Conservation (phyloP, 2,113 vertebrate species). For the Scalopus aquaticus region DNA sequence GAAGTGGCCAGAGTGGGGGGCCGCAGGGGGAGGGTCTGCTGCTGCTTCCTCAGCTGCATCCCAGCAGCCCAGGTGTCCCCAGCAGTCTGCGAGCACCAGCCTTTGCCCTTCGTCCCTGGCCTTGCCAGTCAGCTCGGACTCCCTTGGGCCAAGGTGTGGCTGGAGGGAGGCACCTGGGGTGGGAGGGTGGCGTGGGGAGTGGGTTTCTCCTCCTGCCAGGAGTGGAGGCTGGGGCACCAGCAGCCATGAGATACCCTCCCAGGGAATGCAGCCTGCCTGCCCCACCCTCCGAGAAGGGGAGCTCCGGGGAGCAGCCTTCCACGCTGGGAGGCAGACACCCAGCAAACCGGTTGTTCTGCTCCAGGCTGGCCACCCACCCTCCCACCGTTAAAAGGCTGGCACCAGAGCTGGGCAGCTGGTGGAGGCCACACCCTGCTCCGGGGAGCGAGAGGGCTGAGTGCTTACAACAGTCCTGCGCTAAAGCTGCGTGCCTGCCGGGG, state of each 20-base stretch:
- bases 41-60: not conserved
- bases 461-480: not conserved
- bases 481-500: no score
- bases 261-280: constrained; percentile 68
- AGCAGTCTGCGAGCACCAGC: not conserved
- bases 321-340: constrained; percentile 17
- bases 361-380: not conserved
- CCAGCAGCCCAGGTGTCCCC: not conserved
- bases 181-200: not conserved
- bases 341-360: constrained; percentile 75
- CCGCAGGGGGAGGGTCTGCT: not conserved
- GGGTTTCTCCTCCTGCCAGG: not conserved
- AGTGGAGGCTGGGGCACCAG: constrained; percentile 51
- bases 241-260: constrained; percentile 75
- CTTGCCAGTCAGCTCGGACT: not conserved
- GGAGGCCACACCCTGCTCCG: constrained; percentile 45
- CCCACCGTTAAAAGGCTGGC: constrained; percentile 36
- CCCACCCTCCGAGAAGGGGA: constrained; percentile 33
- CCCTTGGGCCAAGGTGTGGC: constrained; percentile 34
- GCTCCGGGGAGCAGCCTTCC: not conserved
- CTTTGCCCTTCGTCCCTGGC: not conserved
- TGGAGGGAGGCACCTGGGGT: not conserved
- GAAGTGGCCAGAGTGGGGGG: no score
- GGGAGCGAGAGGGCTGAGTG: not conserved
- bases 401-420: not conserved